Base-by-base conservation (phyloP, 2,888 invertebrate species). In the Mimachlamys varia region DNA sequence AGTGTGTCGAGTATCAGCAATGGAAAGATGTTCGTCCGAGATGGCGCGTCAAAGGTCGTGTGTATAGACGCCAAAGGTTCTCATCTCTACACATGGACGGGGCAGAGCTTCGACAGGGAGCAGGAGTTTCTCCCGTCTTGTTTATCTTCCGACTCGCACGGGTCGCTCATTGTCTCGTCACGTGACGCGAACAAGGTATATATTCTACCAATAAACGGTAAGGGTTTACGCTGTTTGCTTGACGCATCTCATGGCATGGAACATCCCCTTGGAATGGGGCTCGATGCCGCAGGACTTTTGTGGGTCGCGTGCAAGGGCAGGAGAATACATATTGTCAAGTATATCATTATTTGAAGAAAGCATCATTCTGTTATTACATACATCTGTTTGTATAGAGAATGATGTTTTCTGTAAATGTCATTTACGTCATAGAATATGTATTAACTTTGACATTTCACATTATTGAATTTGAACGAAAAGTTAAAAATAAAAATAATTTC, bases 261-360 rank as follows among this genome's bases (percentile, higher is more conserved):
- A 76, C 76, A 76, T 22, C 76, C 76, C 33, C 33, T 76, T 19
- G 76, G 76, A 10, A 76, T 76, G 76, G 76, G 76, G 7, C 12
- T 76, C 0, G 76, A 76, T 15, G 76, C 27, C 22, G 76, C 4
- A 76, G 76, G 76, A 33, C 76, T 33, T 33, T 33, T 76, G 33
- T 76, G 76, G 76, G 76, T 76, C 12, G 7, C 76, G 13, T 76
- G 76, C 76, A 76, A 76, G 33, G 76, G 76, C 27, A 76, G 76
- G 17, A 27, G 13, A 33, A 27, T 76, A 76, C 76, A 76, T 15
- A 76, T 76, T 33, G 27, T 76, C 27, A 76, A 76, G 76, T 76
- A 76, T 12, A 2, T 76, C 12, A 13, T 10, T 76, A 12, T 76
- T 12, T 76, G 76, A 76, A 33, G n/a, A 58, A 58, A 19, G 53